phyloP scores from a whole-genome alignment of 2,113 vertebrate species.

The Sinocyclocheilus grahami region DNA sequence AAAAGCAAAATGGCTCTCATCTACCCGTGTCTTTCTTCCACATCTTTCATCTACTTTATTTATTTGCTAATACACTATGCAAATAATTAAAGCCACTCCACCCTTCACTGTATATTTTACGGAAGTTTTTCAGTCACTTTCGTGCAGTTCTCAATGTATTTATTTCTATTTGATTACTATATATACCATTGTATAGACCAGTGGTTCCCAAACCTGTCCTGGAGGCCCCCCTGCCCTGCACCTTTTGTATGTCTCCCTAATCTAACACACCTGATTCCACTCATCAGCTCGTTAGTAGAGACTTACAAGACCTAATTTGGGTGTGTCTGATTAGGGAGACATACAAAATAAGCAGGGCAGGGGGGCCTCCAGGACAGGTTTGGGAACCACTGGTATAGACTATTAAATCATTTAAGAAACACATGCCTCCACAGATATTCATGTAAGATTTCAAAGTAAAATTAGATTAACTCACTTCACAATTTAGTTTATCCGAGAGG shows the following conservation, averaged over 20 bases:
- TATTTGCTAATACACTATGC: not conserved
- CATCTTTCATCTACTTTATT: not conserved
- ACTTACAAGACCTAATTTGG: no score
- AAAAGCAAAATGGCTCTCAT: conserved; percentile 24
- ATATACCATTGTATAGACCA: not conserved
- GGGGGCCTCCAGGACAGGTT: no score
- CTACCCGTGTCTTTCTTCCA: not conserved
- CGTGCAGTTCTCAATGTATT: not conserved
- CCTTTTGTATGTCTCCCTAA: no score
- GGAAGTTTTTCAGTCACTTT: not conserved
- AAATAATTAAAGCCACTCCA: not conserved
- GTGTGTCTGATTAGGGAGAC: no score
- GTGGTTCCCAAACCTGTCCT: no score
- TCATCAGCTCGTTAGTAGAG: no score
- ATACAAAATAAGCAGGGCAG: no score
- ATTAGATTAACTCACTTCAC: not conserved
- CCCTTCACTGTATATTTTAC: not conserved
- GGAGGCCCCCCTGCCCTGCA: no score
- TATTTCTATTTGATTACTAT: not conserved
- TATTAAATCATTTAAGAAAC: not conserved
- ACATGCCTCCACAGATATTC: not conserved
- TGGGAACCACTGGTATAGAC: no score
- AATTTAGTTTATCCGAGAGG: not conserved
- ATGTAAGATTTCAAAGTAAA: not conserved
- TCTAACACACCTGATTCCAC: no score